These are phyloP conservation scores for Diachasma alloeum DNA, from an alignment of 1,140 invertebrate species.

Conservation along the genomic window DNA sequence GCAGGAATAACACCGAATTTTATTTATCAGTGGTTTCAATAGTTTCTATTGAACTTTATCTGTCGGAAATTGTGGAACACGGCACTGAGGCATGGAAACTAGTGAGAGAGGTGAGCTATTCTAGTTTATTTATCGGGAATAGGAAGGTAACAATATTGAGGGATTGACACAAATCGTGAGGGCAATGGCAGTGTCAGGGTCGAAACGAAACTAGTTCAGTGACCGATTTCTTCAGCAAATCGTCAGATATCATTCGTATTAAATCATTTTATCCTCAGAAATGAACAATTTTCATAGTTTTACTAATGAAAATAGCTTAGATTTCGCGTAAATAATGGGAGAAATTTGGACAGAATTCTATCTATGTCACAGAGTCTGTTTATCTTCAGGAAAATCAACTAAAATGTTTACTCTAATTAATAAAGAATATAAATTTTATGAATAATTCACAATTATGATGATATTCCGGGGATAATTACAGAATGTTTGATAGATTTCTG, in stretches of 20 bases:
- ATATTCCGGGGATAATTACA: background rate
- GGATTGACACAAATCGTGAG: slow-evolving; percentile 54
- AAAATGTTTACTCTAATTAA: no score
- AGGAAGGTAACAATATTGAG: slow-evolving; percentile 48
- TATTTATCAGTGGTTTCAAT: background rate
- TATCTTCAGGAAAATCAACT: no score
- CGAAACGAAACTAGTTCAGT: slow-evolving; percentile 62
- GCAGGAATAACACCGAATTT: background rate
- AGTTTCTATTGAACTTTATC: background rate
- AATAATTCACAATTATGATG: no score
- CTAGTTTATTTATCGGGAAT: background rate
- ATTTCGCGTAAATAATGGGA: no score
- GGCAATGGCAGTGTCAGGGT: slow-evolving; percentile 64
- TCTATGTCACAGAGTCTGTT: no score
- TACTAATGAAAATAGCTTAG: no score
- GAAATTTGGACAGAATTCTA: no score
- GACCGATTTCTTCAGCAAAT: slow-evolving; percentile 48
- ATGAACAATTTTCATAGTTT: no score
- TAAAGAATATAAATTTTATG: no score
- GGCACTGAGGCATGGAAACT: slow-evolving; percentile 50
- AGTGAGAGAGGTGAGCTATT: slow-evolving; percentile 59
- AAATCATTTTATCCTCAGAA: background rate
- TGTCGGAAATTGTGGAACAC: background rate
- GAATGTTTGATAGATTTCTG: no score
- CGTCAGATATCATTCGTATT: background rate